Evolutionary conservation across 2,797 vertebrate species (phyloP), one percentile per base, ranked within the genome.

Genomic region (Linurgus olivaceus): DNA sequence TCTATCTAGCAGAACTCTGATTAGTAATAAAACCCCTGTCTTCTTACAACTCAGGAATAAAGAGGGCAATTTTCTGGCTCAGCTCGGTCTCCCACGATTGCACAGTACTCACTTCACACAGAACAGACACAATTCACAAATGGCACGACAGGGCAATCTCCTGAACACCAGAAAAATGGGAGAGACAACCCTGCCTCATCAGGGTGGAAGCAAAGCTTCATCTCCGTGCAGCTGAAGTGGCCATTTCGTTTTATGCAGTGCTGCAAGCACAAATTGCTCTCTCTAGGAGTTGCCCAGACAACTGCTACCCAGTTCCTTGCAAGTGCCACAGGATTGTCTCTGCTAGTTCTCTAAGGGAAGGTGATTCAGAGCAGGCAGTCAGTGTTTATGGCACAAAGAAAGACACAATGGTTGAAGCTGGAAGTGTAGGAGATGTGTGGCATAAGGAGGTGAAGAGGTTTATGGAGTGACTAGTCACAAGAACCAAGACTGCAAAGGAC

Each of bases 361-460:
- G 79, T 65, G 54, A 80, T 92, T 89, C 74, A 93, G 54, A 92
- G 78, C 78, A 95, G 89, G 80, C 78, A 77, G 52, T 90, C 66
- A 70, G 62, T 17, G 20, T 91, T 96, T 88, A 96, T 94, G 95
- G 93, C 87, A 90, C 88, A 88, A 92, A 77, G 72, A 82, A 38
- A 77, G 85, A 81, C 40, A 55, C 75, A 81, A 3, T 16, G 18
- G 88, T 45, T 68, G 71, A 88, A 85, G 63, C n/a, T 76, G n/a
- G 58, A 29, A 72, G 68, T 5, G 28, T 9, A 68, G 55, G 26
- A 70, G 70, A 58, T 48, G 74, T 45, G 74, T 17, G 71, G 74
- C 5, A 0, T 23, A 57, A 74, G 52, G 73, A 94, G 35, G 71
- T 40, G 65, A 93, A 61, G 29, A 78, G 38, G 62, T 84, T 93